A percentile compares a stretch with the other conserved stretches of the same genome.
phyloP scores from a whole-genome alignment of 1,140 invertebrate species.

The Carposina sasakii region DNA sequence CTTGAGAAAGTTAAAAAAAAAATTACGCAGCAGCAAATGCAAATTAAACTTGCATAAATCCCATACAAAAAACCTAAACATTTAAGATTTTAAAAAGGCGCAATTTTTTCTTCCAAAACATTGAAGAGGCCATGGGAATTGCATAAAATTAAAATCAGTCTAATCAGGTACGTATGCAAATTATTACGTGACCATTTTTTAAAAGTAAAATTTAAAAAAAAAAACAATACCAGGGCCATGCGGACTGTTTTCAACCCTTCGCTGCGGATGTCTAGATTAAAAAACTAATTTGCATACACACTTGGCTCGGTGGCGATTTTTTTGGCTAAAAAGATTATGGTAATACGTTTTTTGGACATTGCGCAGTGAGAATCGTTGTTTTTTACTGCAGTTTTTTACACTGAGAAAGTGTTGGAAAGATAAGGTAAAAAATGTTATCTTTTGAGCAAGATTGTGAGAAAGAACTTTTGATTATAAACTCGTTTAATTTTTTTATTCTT shows the following conservation, averaged over 20 bases:
- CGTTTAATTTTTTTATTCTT: no score
- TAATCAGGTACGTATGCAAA: constrained; percentile 36
- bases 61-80: constrained; percentile 23
- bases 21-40: no score
- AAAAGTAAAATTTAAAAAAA: constrained; percentile 37
- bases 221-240: constrained; percentile 35
- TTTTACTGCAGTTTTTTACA: constrained; percentile 11
- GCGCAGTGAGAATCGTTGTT: constrained; percentile 32
- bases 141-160: constrained; percentile 48
- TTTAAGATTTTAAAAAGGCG: constrained; percentile 12
- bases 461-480: no score
- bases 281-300: constrained; percentile 50
- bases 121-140: constrained; percentile 46
- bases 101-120: constrained; percentile 21
- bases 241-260: constrained; percentile 36
- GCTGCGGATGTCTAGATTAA: constrained; percentile 8
- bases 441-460: no score
- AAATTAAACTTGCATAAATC: background rate
- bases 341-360: constrained; percentile 65
- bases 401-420: background rate
- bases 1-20: no score
- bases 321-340: constrained; percentile 54
- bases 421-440: no score
- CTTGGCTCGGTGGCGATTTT: constrained; percentile 61
- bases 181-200: constrained; percentile 56